A percentile compares a stretch with the other conserved stretches of the same genome.
phyloP scores from a whole-genome alignment of 2,113 vertebrate genomes.

The Engystomops pustulosus region DNA sequence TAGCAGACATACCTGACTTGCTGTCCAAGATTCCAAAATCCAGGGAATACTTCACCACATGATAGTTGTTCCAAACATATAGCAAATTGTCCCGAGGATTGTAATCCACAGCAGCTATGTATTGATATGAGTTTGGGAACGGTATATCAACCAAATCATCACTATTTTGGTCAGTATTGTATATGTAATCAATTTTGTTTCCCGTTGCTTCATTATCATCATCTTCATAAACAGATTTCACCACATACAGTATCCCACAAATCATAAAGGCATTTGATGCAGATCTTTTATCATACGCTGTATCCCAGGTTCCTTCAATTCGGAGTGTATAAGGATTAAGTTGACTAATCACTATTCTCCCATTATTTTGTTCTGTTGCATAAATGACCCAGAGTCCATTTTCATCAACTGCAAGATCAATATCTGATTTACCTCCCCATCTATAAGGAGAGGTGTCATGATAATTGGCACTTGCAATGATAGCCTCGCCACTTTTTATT shows the following conservation, averaged over 20 bases:
- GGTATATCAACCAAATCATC: constrained; percentile 93
- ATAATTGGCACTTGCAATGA: constrained; percentile 97
- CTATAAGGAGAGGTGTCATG: constrained; percentile 97
- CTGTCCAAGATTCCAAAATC: constrained; percentile 93
- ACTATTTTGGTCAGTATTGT: constrained; percentile 95
- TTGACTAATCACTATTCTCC: constrained; percentile 95
- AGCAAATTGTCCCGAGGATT: constrained; percentile 97
- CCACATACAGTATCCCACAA: constrained; percentile 95
- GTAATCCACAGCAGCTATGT: constrained; percentile 99
- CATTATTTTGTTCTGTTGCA: constrained; percentile 98
- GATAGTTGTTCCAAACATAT: constrained; percentile 99
- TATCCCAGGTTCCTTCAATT: constrained; percentile 97
- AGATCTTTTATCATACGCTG: constrained; percentile 95
- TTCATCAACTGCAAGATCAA: constrained; percentile 96
- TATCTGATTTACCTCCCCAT: constrained; percentile 98
- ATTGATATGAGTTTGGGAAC: constrained; percentile 98
- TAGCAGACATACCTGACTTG: constrained; percentile 82
- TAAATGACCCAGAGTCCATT: constrained; percentile 99
- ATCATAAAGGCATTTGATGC: constrained; percentile 99
- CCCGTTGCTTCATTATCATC: constrained; percentile 97
- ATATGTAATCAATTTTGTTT: constrained; percentile 98
- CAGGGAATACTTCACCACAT: constrained; percentile 95
- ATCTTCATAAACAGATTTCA: constrained; percentile 96
- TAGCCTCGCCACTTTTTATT: constrained; percentile 97
- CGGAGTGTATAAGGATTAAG: constrained; percentile 94